phyloP scores from a whole-genome alignment of 2,113 vertebrate genomes.

The Coptodon rendalli region DNA sequence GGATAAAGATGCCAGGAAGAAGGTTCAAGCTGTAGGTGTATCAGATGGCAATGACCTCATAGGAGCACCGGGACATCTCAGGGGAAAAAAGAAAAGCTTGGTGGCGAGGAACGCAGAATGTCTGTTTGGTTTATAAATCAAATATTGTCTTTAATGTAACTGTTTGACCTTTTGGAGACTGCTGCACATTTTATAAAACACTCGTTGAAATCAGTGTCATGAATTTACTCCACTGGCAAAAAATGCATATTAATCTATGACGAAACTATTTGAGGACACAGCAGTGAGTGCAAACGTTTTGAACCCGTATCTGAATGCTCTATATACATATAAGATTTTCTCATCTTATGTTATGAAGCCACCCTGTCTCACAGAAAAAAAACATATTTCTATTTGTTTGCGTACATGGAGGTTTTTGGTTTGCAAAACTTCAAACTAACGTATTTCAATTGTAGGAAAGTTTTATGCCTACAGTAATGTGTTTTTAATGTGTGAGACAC shows the following conservation, averaged over 20 bases:
- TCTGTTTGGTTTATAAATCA: neutral
- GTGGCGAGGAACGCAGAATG: neutral
- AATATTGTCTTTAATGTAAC: neutral
- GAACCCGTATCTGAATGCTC: neutral
- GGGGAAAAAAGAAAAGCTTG: neutral
- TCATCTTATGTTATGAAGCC: neutral
- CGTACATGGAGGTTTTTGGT: too few species aligned
- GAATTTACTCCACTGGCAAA: neutral
- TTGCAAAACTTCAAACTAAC: neutral
- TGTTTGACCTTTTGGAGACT: neutral
- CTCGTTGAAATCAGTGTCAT: neutral
- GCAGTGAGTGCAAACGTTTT: neutral
- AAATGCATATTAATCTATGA: neutral
- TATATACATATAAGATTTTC: neutral
- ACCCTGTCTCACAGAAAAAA: neutral
- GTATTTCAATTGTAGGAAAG: neutral
- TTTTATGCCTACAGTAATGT: neutral
- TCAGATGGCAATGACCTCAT: conserved; percentile 30
- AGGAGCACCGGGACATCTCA: conserved; percentile 37
- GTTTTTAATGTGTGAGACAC: fast-evolving
- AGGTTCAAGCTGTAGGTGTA: conserved; percentile 34
- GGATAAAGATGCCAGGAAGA: conserved; percentile 41
- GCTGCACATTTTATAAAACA: neutral
- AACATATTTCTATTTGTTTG: neutral
- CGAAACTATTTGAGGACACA: neutral